Evolutionary conservation across 2,888 invertebrate species (phyloP), one percentile per base, ranked within the genome.

Genomic region (Anaspis maculata): DNA sequence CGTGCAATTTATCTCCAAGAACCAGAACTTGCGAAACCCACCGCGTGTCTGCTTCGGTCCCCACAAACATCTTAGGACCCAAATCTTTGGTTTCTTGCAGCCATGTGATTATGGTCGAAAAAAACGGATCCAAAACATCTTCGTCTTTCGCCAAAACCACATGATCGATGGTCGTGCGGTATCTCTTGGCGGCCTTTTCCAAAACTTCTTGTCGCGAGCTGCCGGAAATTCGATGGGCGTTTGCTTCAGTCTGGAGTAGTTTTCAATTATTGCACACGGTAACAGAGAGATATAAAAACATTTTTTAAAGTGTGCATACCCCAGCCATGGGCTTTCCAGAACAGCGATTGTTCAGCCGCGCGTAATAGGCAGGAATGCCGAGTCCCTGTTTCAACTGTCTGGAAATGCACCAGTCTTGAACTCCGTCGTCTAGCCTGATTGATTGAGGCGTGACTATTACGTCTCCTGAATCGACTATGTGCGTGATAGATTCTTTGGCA

Each of bases 331-430:
- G n/a, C n/a, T n/a, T n/a, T n/a, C n/a, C n/a, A n/a, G n/a, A n/a
- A n/a, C n/a, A n/a, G n/a, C 42, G 44, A 26, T 42, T 51, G 22
- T 56, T 55, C 25, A 56, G 39, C 1, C 54, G 54, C 4, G 64
- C 60, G 42, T 51, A 62, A 52, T 87, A 98, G 0, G 88, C 90
- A 0, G 98, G 98, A 49, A 97, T 84, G 49, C 78, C 77, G 64
- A 97, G 97, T 0, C 98, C 98, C 97, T 97, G 98, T 86, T 89
- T 88, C 14, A 97, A 68, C 62, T 98, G 98, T 33, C 98, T 72
- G 0, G 96, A 96, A 33, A 97, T 78, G 60, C 95, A 96, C 96
- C 96, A 96, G 59, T 95, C 92, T 44, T 82, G 78, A 31, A 71
- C 68, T 76, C 79, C 14, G 67, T 69, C 29, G 90, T 73, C 88